These are phyloP conservation scores for Geotrypetes seraphini DNA, from an alignment of 2,797 vertebrate genomes.

Conservation along the genomic window DNA sequence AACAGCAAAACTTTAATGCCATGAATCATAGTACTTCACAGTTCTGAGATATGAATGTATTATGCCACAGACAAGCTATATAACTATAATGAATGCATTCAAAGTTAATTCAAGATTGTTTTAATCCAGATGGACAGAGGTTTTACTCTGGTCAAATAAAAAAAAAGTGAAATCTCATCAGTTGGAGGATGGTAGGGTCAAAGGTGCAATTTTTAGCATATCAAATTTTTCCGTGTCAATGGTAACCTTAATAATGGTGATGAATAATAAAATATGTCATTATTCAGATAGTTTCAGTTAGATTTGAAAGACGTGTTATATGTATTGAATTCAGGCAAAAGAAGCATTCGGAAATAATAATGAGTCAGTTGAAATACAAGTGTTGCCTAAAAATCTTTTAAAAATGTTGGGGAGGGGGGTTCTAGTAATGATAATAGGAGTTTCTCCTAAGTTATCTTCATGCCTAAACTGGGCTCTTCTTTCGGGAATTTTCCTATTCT, in stretches of 20 bases:
- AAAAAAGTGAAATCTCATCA: conserved; percentile 64
- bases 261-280: conserved; percentile 54
- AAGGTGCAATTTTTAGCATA: conserved; percentile 56
- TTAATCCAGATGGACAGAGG: conserved; percentile 55
- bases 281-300: conserved; percentile 49
- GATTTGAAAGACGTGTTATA: conserved; percentile 13
- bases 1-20: conserved; percentile 49
- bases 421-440: too few species aligned
- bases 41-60: conserved; percentile 41
- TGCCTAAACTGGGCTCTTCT: too few species aligned
- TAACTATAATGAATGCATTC: conserved; percentile 56
- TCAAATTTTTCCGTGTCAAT: conserved; percentile 59
- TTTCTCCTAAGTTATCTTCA: too few species aligned
- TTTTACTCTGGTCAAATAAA: conserved; percentile 60
- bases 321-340: conserved; percentile 5
- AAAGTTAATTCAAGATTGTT: conserved; percentile 56
- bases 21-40: conserved; percentile 50
- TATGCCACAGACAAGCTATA: conserved; percentile 41
- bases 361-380: not conserved
- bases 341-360: conserved; percentile 20
- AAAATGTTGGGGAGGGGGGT: too few species aligned
- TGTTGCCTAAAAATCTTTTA: too few species aligned
- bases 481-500: too few species aligned
- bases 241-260: conserved; percentile 49
- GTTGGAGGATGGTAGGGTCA: conserved; percentile 45